These are phyloP conservation scores for Odontocolon sp. DNA, from an alignment of 2,888 invertebrate genomes.

Conservation along the genomic window DNA sequence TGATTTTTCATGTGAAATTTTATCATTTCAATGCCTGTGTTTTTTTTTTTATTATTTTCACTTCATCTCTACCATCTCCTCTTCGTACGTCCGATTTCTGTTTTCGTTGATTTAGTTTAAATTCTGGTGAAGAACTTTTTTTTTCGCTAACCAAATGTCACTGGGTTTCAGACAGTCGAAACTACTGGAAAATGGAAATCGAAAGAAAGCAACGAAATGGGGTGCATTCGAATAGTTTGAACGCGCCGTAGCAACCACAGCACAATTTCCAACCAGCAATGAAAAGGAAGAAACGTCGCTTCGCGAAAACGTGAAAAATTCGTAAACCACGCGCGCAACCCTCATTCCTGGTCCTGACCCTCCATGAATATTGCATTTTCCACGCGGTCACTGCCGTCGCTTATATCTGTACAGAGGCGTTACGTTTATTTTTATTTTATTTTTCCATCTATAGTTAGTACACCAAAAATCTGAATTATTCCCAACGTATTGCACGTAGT, in stretches of 20 bases:
- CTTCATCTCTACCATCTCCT: background rate
- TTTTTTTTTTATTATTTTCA: background rate
- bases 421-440: constrained; percentile 43
- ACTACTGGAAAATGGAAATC: constrained; percentile 47
- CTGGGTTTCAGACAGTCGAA: background rate
- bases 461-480: constrained; percentile 50
- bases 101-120: constrained; percentile 37
- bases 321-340: constrained; percentile 38
- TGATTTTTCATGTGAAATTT: background rate
- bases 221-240: constrained; percentile 19
- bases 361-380: constrained; percentile 59
- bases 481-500: constrained; percentile 33
- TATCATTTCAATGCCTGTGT: background rate
- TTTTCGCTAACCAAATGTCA: constrained; percentile 29
- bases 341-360: constrained; percentile 22
- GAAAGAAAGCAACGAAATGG: constrained; percentile 47
- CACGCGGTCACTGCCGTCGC: constrained; percentile 38
- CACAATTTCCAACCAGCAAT: constrained; percentile 12
- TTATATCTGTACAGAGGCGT: background rate
- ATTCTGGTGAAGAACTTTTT: constrained; percentile 18
- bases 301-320: constrained; percentile 55
- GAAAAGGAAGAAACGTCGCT: constrained; percentile 41
- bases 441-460: constrained; percentile 8
- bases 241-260: background rate
- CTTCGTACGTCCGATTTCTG: background rate